Conservation (phyloP, 2,113 vertebrate species). For the Ovis canadensis region DNA sequence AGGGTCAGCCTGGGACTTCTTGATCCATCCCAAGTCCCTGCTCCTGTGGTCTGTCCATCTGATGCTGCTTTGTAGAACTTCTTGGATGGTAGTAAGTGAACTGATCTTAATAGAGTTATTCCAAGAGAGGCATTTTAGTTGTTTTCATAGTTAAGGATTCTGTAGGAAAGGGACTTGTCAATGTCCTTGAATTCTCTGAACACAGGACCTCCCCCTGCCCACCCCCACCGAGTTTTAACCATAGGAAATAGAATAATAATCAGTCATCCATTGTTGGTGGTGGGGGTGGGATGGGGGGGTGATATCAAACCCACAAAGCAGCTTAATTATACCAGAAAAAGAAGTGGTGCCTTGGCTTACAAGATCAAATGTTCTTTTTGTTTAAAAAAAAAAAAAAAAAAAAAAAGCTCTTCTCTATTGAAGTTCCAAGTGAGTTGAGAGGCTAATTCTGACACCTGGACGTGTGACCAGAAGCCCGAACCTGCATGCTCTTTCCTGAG, state of each 20-base stretch:
- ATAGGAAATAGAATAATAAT: not conserved
- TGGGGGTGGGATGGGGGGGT: rapidly evolving
- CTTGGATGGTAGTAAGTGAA: not conserved
- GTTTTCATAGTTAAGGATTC: not conserved
- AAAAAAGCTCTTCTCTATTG: not conserved
- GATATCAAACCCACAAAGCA: not conserved
- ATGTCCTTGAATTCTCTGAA: not conserved
- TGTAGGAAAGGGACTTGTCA: not conserved
- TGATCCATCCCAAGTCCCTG: not conserved
- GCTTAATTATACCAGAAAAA: not conserved
- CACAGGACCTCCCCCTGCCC: not conserved
- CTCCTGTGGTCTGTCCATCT: not conserved
- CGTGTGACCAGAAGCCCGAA: rapidly evolving
- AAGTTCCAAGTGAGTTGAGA: not conserved
- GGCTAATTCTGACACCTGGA: not conserved
- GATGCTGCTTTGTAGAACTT: not conserved
- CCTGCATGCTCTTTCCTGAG: not conserved
- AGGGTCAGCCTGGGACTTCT: not conserved
- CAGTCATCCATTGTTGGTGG: not conserved
- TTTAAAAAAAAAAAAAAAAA: not conserved
- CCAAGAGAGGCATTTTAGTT: not conserved
- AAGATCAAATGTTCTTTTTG: not conserved
- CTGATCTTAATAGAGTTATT: not conserved
- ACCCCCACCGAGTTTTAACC: not conserved
- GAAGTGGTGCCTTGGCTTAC: not conserved